Conservation (phyloP, 2,113 vertebrate species). For the Pollimyrus isidori region DNA sequence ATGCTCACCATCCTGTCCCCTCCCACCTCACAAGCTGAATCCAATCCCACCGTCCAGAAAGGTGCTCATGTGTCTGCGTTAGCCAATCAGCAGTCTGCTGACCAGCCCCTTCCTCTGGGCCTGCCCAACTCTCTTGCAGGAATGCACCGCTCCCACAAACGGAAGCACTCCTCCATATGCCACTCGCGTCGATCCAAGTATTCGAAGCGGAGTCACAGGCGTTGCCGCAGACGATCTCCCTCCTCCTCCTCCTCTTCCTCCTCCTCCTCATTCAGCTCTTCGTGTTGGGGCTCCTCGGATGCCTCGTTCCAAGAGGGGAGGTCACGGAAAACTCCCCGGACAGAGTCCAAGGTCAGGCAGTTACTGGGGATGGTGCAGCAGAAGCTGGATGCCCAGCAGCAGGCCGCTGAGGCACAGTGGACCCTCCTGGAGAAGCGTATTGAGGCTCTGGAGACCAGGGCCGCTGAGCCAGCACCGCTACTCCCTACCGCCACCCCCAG, state of each 20-base stretch:
- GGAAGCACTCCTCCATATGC: slow-evolving; percentile 15
- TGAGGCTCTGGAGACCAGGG: slow-evolving; percentile 30
- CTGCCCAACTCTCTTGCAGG: slow-evolving; percentile 19
- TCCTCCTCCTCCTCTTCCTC: slow-evolving; percentile 24
- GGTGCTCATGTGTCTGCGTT: slow-evolving; percentile 16
- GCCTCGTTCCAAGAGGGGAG: slow-evolving; percentile 16
- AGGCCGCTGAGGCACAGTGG: slow-evolving; percentile 35
- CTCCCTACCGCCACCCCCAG: neutral
- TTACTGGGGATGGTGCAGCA: slow-evolving; percentile 34
- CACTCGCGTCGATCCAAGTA: slow-evolving; percentile 20
- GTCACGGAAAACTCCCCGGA: neutral
- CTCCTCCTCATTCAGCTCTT: slow-evolving; percentile 14
- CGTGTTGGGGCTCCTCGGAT: slow-evolving; percentile 32
- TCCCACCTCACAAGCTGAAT: slow-evolving; percentile 14
- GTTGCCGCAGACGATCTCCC: slow-evolving; percentile 15
- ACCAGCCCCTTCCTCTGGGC: slow-evolving; percentile 8
- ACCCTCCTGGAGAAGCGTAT: slow-evolving; percentile 33
- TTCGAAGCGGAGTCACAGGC: slow-evolving; percentile 13
- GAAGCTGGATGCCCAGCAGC: slow-evolving; percentile 37
- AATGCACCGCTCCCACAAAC: slow-evolving; percentile 7
- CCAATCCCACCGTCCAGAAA: slow-evolving; percentile 12
- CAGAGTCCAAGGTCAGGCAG: neutral
- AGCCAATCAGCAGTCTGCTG: slow-evolving; percentile 25
- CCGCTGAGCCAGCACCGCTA: neutral
- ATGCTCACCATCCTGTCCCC: slow-evolving; percentile 38